phyloP scores from a whole-genome alignment of 2,797 vertebrate genomes.

The Caiman crocodilus region DNA sequence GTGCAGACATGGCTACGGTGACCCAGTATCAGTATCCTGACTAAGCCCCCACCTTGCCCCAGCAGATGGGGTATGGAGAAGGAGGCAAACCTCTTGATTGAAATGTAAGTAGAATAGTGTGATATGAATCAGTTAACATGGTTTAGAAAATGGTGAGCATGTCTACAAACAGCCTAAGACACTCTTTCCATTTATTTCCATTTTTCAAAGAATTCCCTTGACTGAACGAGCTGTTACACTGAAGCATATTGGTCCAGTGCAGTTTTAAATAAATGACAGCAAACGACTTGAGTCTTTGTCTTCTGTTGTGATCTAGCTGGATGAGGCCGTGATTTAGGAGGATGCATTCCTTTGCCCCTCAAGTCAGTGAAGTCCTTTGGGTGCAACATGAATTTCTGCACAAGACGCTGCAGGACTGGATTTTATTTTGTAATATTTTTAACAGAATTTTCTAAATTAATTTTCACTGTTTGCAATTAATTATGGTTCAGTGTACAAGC shows the following conservation, averaged over 20 bases:
- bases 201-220: constrained; percentile 21
- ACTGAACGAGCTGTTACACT: constrained; percentile 48
- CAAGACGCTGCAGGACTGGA: background rate
- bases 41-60: too few relatives aligned
- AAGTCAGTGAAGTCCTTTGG: background rate
- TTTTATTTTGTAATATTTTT: background rate
- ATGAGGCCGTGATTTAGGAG: background rate
- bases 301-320: background rate
- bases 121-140: background rate
- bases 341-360: too few relatives aligned
- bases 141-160: background rate
- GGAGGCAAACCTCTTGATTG: too few relatives aligned
- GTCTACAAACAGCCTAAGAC: constrained; percentile 23
- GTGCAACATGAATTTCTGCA: background rate
- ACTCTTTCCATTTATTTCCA: constrained; percentile 26
- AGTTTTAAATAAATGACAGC: background rate
- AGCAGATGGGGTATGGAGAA: too few relatives aligned
- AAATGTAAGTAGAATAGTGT: background rate
- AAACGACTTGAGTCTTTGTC: constrained; percentile 16
- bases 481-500: background rate
- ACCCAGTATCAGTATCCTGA: too few relatives aligned
- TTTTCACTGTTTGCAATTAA: background rate
- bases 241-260: constrained; percentile 32
- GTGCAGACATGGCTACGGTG: too few relatives aligned
- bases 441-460: background rate